Percentiles rank a stretch among this genome's conserved stretches.
These are phyloP conservation scores for Hypomecis punctinalis DNA, from an alignment of 2,888 invertebrate genomes.

Conservation along the genomic window DNA sequence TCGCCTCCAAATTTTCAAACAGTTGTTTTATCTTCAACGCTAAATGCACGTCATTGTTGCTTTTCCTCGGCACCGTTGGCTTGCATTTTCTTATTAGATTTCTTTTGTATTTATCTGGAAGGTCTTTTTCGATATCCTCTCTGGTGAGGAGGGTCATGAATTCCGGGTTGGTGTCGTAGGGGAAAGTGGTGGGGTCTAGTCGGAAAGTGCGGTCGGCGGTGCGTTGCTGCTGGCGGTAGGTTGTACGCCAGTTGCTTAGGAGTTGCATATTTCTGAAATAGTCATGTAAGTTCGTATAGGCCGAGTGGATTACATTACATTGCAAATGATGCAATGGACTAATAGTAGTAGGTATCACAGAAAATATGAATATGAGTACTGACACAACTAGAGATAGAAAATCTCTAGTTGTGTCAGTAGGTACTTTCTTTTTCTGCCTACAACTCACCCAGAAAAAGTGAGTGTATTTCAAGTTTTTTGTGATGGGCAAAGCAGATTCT, in stretches of 20 bases:
- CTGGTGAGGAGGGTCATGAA: conserved; percentile 81
- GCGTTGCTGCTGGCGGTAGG: conserved; percentile 62
- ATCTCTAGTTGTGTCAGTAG: no score
- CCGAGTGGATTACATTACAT: no score
- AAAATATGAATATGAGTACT: no score
- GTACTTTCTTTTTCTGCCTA: no score
- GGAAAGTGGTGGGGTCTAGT: conserved; percentile 60
- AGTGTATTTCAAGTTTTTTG: no score
- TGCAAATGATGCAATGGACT: no score
- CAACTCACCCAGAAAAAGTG: no score
- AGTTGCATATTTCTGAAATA: conserved; percentile 68
- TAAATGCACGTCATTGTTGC: conserved; percentile 67
- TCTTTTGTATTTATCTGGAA: conserved; percentile 75
- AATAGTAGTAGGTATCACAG: no score
- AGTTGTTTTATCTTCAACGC: conserved; percentile 76
- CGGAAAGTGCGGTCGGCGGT: conserved; percentile 53
- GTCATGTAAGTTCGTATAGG: no score
- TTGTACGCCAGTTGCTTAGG: conserved; percentile 83
- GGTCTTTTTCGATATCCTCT: conserved; percentile 76
- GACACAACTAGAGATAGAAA: no score
- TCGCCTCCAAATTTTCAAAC: conserved; percentile 74
- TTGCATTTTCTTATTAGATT: conserved; percentile 60
- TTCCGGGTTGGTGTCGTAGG: conserved; percentile 85
- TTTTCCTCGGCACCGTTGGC: conserved; percentile 67
- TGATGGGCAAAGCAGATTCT: no score